Conservation (phyloP, 2,797 vertebrate species). For the Cirrhinus molitorella region DNA sequence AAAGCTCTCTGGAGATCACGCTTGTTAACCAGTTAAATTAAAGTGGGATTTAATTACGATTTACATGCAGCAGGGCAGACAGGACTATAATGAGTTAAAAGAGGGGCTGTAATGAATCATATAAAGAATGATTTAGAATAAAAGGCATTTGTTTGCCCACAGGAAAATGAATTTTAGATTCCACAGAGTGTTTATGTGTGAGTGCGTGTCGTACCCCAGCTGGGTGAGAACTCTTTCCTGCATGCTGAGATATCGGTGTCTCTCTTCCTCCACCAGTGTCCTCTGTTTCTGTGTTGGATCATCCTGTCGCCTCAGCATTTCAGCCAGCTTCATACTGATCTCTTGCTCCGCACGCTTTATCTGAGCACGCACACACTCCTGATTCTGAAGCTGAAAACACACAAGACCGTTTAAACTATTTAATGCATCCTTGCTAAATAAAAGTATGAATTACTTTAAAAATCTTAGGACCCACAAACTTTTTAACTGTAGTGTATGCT, state of each 20-base stretch:
- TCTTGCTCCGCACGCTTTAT: constrained; percentile 93
- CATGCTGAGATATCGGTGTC: constrained; percentile 91
- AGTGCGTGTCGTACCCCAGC: constrained; percentile 78
- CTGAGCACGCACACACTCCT: constrained; percentile 90
- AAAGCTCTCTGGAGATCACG: constrained; percentile 58
- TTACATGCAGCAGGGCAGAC: constrained; percentile 62
- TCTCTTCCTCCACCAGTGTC: constrained; percentile 90
- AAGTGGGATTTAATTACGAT: constrained; percentile 64
- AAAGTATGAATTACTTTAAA: neutral
- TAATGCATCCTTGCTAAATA: neutral
- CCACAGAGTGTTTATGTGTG: neutral
- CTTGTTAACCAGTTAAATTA: constrained; percentile 68
- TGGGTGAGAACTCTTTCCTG: constrained; percentile 90
- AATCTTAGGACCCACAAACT: neutral
- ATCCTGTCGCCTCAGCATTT: constrained; percentile 87
- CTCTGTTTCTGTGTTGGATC: constrained; percentile 94
- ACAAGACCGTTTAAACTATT: constrained; percentile 5
- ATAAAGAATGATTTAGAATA: neutral
- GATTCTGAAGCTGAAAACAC: constrained; percentile 91
- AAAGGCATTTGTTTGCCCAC: constrained; percentile 27
- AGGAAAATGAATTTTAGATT: constrained; percentile 1
- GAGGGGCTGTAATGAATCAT: constrained; percentile 36
- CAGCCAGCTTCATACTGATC: constrained; percentile 87
- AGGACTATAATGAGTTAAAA: constrained; percentile 61
- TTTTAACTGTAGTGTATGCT: neutral